These are phyloP conservation scores for Exephanes ischioxanthus DNA, from an alignment of 2,888 invertebrate genomes.

Conservation along the genomic window DNA sequence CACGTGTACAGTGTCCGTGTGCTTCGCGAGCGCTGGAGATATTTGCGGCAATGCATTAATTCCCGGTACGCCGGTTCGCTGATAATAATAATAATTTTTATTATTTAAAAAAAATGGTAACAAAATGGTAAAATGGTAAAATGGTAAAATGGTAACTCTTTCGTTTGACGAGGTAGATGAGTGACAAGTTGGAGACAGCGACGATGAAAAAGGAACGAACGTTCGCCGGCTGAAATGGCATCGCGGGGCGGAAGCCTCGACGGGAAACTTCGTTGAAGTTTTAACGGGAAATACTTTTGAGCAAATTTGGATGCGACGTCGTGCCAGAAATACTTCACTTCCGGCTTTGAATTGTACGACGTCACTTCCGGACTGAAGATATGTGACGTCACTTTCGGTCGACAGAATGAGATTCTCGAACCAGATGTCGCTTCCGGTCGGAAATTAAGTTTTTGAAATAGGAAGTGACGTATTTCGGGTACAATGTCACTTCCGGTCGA, in stretches of 20 bases:
- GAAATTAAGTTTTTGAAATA: too few species aligned
- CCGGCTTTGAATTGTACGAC: too few species aligned
- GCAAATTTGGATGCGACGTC: too few species aligned
- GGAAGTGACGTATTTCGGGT: too few species aligned
- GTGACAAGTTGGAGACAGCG: neutral
- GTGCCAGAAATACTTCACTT: too few species aligned
- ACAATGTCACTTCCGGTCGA: too few species aligned
- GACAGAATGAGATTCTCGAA: too few species aligned
- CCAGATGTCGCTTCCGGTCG: too few species aligned
- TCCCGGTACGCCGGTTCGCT: neutral
- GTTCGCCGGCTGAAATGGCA: neutral
- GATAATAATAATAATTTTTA: neutral
- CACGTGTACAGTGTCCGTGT: neutral
- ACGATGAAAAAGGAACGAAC: neutral
- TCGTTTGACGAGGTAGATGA: neutral
- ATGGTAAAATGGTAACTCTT: neutral
- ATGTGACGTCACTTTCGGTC: too few species aligned
- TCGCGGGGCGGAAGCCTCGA: neutral
- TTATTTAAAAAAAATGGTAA: neutral
- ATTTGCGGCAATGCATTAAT: slow-evolving; percentile 14
- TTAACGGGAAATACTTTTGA: neutral
- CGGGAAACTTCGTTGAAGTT: neutral
- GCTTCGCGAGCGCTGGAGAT: neutral
- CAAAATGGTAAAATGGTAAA: too few species aligned
- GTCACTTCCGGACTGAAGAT: too few species aligned